Evolutionary conservation across 1,140 invertebrate genomes (phyloP).

Genomic region (Pentalonia nigronervosa): DNA sequence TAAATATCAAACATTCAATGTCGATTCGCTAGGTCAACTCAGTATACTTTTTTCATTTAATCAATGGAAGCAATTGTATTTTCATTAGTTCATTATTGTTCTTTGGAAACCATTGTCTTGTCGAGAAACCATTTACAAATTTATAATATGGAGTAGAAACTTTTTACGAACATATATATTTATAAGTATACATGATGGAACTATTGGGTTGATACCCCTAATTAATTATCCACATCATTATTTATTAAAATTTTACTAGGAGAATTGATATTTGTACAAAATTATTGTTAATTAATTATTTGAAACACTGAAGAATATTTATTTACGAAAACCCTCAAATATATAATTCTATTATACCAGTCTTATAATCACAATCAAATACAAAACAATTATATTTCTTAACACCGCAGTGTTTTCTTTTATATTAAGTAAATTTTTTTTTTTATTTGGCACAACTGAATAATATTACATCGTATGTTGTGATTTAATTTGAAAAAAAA

Average conservation of each 20-base stretch:
- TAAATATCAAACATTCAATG: not conserved
- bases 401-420: too few relatives aligned
- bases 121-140: not conserved
- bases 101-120: not conserved
- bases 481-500: too few relatives aligned
- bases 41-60: not conserved
- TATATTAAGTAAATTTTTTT: too few relatives aligned
- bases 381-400: too few relatives aligned
- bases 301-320: not conserved
- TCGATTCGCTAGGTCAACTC: not conserved
- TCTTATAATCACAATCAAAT: not conserved
- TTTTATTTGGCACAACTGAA: not conserved
- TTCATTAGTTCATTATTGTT: constrained; percentile 11
- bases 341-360: not conserved
- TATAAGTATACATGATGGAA: not conserved
- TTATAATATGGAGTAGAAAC: not conserved
- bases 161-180: not conserved
- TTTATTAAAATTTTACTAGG: not conserved
- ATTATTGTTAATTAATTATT: not conserved
- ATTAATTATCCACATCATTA: not conserved
- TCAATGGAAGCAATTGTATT: not conserved
- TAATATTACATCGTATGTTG: not conserved
- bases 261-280: not conserved
- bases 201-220: not conserved
- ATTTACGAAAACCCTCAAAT: too few relatives aligned